phyloP scores from a whole-genome alignment of 2,113 vertebrate species.

The Platysternon megacephalum region DNA sequence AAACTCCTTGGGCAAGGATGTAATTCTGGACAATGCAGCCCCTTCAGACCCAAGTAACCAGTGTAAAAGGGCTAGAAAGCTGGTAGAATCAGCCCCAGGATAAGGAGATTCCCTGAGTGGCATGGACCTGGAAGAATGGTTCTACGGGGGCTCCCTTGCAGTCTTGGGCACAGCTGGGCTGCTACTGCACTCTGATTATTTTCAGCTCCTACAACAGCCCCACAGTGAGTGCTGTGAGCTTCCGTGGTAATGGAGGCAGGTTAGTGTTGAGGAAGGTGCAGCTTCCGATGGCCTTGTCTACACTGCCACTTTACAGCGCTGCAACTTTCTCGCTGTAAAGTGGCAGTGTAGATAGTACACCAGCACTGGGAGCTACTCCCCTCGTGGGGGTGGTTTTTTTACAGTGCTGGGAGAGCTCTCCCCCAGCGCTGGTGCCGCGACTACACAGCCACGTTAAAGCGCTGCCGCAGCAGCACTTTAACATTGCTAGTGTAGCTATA shows the following conservation, averaged over 20 bases:
- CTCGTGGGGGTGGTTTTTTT: too few species aligned
- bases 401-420: too few species aligned
- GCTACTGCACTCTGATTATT: not conserved
- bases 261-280: not conserved
- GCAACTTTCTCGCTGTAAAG: too few species aligned
- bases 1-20: not conserved
- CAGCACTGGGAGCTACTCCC: too few species aligned
- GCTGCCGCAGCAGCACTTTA: too few species aligned
- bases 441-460: too few species aligned
- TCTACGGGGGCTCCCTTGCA: not conserved
- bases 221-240: not conserved
- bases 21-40: not conserved
- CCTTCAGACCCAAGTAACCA: not conserved
- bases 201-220: not conserved
- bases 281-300: too few species aligned
- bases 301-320: too few species aligned
- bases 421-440: too few species aligned
- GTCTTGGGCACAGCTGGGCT: not conserved
- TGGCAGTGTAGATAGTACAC: too few species aligned
- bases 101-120: not conserved
- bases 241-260: not conserved
- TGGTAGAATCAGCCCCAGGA: not conserved
- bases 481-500: not conserved
- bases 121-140: not conserved
- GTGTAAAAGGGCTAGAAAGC: not conserved